Conservation (phyloP, 2,888 invertebrate species). For the Pristionchus mayeri region DNA sequence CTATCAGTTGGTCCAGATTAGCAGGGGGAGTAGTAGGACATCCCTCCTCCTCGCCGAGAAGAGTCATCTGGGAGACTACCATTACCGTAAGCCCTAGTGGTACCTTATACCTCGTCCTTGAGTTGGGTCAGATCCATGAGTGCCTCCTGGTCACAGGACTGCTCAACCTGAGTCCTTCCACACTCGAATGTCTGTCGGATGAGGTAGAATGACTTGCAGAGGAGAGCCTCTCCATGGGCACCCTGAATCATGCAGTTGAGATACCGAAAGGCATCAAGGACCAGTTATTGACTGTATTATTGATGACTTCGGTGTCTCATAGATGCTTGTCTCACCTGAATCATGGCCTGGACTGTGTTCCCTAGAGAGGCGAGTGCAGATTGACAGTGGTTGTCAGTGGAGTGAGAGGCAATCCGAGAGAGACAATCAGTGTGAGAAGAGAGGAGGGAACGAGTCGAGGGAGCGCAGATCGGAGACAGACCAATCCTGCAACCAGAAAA, state of each 20-base stretch:
- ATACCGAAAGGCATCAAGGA: background rate
- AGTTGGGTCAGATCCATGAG: slow-evolving; percentile 62
- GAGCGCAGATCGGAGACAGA: slow-evolving; percentile 70
- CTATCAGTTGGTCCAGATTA: slow-evolving; percentile 70
- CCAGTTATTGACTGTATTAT: slow-evolving; percentile 10
- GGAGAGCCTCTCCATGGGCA: slow-evolving; percentile 72
- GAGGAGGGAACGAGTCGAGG: slow-evolving; percentile 63
- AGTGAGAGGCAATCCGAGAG: slow-evolving; percentile 56
- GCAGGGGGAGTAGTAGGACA: slow-evolving; percentile 68
- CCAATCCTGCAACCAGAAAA: slow-evolving; percentile 66
- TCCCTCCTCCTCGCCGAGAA: slow-evolving; percentile 71
- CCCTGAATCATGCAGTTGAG: slow-evolving; percentile 54
- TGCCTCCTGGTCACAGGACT: slow-evolving; percentile 62
- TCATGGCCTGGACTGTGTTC: slow-evolving; percentile 68
- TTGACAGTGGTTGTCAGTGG: slow-evolving; percentile 67
- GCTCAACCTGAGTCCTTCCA: slow-evolving; percentile 61
- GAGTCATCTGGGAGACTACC: slow-evolving; percentile 62
- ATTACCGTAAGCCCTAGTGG: background rate
- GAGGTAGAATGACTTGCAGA: slow-evolving; percentile 74
- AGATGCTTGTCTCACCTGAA: slow-evolving; percentile 54
- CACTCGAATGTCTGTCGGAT: slow-evolving; percentile 71
- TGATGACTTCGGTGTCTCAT: background rate
- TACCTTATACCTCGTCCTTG: slow-evolving; percentile 62
- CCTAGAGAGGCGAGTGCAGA: slow-evolving; percentile 65
- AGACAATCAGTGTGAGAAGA: slow-evolving; percentile 68